Base-by-base conservation (phyloP, 2,113 vertebrate genomes). In the Columba livia region DNA sequence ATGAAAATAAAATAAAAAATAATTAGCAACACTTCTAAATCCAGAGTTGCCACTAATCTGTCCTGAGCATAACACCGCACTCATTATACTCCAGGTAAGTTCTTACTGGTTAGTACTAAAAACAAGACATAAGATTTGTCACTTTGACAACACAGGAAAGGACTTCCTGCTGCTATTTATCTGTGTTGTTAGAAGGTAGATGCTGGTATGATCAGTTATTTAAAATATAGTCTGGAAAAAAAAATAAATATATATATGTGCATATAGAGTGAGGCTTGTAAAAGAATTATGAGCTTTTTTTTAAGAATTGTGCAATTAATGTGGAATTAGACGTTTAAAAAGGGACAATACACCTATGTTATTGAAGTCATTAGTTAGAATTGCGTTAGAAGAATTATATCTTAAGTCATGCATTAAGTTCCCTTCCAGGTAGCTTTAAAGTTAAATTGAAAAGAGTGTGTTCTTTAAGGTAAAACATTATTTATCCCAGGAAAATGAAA, bases 1-100 rank as follows among this genome's bases (percentile, higher is more conserved):
- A 79, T 67, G 50, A 89, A 96, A 91, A 79, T 78, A 87, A 94
- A 96, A 70, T 23, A 92, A 66, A 47, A 87, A 60, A 53, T 95
- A 90, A 81, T 96, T 92, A 90, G 58, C 15, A 56, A 66, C 74
- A 77, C 61, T 90, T 77, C 61, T 91, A 88, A 95, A 85, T 44
- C 42, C 38, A 24, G 21, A 71, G 72, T 81, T 90, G 24, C 57
- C 31, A 58, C 75, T 88, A 75, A 90, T 80, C 64, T 78, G n/a
- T 67, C 21, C 26, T 85, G 54, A 93, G 53, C 29, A 1, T 83
- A 62, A 44, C 51, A 61, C 17, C 28, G 36, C 74, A 38, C 40
- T 89, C 85, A 82, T 96, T 75, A 56, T 62, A 78, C 25, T 85
- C 20, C 44, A 69, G 56, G 65, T 81, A 51, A 47, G 21, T 90